phyloP scores from a whole-genome alignment of 1,140 invertebrate genomes.

The Drosophila pruinosa region DNA sequence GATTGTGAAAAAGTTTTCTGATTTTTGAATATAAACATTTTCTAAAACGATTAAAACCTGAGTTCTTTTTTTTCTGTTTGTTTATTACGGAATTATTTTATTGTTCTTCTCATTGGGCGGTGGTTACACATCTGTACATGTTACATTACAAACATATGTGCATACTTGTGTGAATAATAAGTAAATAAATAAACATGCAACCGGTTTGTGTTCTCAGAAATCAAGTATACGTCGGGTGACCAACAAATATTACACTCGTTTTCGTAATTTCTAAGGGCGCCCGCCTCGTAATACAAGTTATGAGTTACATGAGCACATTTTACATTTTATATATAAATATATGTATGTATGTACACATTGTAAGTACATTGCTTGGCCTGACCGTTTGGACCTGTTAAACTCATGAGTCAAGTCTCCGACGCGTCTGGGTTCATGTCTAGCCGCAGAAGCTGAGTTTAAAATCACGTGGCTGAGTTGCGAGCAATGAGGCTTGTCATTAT shows the following conservation, averaged over 20 bases:
- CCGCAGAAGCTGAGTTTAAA: conserved; percentile 16
- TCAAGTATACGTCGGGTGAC: conserved; percentile 58
- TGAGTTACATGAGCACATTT: neutral
- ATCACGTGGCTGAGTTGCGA: conserved; percentile 56
- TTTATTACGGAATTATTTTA: conserved; percentile 8
- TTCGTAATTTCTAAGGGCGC: neutral
- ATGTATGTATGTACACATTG: neutral
- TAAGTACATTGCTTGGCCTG: neutral
- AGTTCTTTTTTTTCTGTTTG: conserved; percentile 9
- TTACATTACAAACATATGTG: neutral
- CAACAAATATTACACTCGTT: conserved; percentile 1
- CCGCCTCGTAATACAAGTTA: neutral
- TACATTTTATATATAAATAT: neutral
- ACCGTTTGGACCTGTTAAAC: neutral
- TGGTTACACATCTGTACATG: neutral
- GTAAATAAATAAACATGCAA: conserved; percentile 23
- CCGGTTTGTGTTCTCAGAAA: conserved; percentile 55
- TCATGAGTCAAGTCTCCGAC: neutral
- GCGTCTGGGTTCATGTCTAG: conserved; percentile 29
- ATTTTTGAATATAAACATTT: conserved; percentile 60
- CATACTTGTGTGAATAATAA: neutral
- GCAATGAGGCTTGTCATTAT: conserved; percentile 6
- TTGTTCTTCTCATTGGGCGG: neutral
- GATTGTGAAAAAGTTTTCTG: conserved; percentile 57
- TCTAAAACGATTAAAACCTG: conserved; percentile 47